Evolutionary conservation across 2,797 vertebrate genomes (phyloP).

Genomic region (Microctenopoma lineatum): DNA sequence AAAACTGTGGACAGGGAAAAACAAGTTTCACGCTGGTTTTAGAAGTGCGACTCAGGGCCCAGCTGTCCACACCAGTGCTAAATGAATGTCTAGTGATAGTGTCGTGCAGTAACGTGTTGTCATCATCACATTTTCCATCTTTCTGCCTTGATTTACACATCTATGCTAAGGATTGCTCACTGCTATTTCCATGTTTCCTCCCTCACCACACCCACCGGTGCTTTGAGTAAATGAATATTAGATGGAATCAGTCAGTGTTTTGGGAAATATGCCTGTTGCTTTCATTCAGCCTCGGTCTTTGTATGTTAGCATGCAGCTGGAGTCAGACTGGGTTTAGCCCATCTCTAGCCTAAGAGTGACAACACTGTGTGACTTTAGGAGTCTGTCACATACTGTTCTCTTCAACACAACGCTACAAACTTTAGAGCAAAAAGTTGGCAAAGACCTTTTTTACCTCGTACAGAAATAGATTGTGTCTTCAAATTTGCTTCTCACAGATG

Average conservation of each 20-base stretch:
- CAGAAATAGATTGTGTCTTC: not conserved
- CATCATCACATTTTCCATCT: constrained; percentile 24
- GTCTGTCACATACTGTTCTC: not conserved
- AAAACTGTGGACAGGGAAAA: not conserved
- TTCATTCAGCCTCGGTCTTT: not conserved
- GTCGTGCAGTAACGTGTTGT: constrained; percentile 14
- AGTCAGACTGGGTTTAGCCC: not conserved
- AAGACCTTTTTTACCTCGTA: not conserved
- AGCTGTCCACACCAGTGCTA: constrained; percentile 18
- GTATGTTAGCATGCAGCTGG: not conserved
- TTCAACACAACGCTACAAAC: not conserved
- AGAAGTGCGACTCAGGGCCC: constrained; percentile 1
- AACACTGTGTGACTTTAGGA: not conserved
- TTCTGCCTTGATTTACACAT: constrained; percentile 6
- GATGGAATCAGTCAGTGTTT: not conserved
- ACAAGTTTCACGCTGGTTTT: not conserved
- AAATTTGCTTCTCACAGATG: not conserved
- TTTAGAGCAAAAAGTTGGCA: too few species aligned
- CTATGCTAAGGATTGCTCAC: constrained; percentile 1
- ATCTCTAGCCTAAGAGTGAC: not conserved
- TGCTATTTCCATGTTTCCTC: constrained; percentile 12
- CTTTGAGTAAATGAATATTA: not conserved
- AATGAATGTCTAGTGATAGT: not conserved
- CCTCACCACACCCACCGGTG: constrained; percentile 1
- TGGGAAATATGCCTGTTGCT: not conserved